Evolutionary conservation across 1,140 invertebrate genomes (phyloP).

Genomic region (Neodiprion pinetum): DNA sequence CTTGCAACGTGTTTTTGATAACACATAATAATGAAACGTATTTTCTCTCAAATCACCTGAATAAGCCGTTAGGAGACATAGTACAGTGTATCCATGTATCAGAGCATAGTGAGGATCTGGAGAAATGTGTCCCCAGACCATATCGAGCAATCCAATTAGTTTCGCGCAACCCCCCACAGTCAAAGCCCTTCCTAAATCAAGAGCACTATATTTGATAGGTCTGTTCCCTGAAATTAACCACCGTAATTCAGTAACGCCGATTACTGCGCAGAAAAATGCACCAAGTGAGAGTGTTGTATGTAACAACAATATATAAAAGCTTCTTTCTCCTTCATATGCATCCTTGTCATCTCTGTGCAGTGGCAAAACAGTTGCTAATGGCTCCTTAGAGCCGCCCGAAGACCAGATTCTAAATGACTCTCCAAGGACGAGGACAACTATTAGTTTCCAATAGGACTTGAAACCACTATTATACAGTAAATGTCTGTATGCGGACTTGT

Average conservation of each 20-base stretch:
- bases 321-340: slow-evolving; percentile 42
- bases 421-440: slow-evolving; percentile 50
- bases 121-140: slow-evolving; percentile 53
- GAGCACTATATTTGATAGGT: slow-evolving; percentile 42
- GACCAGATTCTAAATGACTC: slow-evolving; percentile 54
- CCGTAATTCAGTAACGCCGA: slow-evolving; percentile 46
- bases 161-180: slow-evolving; percentile 55
- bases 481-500: slow-evolving; percentile 82
- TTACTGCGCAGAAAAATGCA: slow-evolving; percentile 41
- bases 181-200: slow-evolving; percentile 46
- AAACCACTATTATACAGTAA: slow-evolving; percentile 80
- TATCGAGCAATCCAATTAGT: slow-evolving; percentile 50
- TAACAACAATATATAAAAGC: slow-evolving; percentile 50
- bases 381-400: slow-evolving; percentile 24
- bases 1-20: slow-evolving; percentile 16
- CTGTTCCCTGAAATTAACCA: slow-evolving; percentile 40
- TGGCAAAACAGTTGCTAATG: neutral
- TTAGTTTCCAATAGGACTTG: slow-evolving; percentile 61
- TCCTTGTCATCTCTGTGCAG: slow-evolving; percentile 13
- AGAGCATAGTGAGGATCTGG: slow-evolving; percentile 48
- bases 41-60: slow-evolving; percentile 45
- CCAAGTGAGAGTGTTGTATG: slow-evolving; percentile 48
- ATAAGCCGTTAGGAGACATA: slow-evolving; percentile 56
- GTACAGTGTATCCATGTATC: slow-evolving; percentile 54
- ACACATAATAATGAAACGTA: slow-evolving; percentile 15